These are phyloP conservation scores for Orthonychiurus folsomi DNA, from an alignment of 2,888 invertebrate genomes.

Conservation along the genomic window DNA sequence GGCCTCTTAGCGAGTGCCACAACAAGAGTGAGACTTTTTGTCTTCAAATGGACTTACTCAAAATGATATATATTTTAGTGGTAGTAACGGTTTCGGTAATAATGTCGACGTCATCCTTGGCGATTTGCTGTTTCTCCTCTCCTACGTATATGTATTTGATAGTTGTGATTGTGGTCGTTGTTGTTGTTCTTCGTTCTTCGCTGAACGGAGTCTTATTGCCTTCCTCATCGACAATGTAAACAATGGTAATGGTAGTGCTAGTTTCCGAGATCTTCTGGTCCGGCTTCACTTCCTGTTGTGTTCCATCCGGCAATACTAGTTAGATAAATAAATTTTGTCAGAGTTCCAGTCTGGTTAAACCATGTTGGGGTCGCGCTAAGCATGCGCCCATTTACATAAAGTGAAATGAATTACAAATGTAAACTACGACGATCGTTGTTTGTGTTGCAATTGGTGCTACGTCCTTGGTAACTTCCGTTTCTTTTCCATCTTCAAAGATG, in stretches of 20 bases:
- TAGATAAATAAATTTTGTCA: not conserved
- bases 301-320: not conserved
- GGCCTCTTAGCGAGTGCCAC: no score
- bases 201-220: not conserved
- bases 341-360: not conserved
- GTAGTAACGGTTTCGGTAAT: not conserved
- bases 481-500: not conserved
- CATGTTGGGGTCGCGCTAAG: no score
- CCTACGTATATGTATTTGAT: not conserved
- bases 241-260: not conserved
- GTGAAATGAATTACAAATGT: no score
- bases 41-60: no score
- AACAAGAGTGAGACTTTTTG: no score
- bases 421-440: no score
- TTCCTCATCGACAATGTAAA: not conserved
- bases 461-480: not conserved
- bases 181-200: not conserved
- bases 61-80: not conserved
- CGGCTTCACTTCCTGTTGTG: not conserved
- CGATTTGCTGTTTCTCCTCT: not conserved
- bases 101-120: not conserved
- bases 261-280: not conserved
- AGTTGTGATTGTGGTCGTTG: not conserved
- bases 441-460: no score
- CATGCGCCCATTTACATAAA: no score